Evolutionary conservation across 2,888 invertebrate genomes (phyloP).

Genomic region (Eristalinus sepulchralis): DNA sequence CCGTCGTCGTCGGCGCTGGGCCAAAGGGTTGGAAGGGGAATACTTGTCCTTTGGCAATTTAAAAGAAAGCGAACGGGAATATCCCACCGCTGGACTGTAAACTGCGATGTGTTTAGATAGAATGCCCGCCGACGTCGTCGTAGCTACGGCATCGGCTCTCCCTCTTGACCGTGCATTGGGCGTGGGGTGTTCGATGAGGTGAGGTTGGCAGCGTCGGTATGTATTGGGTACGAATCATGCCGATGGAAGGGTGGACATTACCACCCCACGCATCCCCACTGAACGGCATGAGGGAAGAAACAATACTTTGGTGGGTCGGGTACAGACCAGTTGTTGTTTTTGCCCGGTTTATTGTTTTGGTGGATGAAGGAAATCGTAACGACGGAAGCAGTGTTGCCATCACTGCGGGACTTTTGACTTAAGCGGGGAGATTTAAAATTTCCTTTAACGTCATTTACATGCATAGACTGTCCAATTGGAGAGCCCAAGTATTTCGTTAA

Average conservation of each 20-base stretch:
- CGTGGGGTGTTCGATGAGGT: neutral
- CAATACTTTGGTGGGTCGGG: slow-evolving; percentile 18
- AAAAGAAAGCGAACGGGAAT: slow-evolving; percentile 66
- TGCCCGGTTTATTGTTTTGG: neutral
- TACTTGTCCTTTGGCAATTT: slow-evolving; percentile 70
- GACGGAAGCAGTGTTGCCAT: neutral
- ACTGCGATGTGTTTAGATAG: slow-evolving; percentile 66
- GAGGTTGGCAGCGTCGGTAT: neutral
- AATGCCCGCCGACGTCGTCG: slow-evolving; percentile 19
- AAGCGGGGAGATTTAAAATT: neutral
- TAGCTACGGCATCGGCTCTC: slow-evolving; percentile 10
- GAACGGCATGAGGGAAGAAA: slow-evolving; percentile 33
- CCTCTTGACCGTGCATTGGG: slow-evolving; percentile 55
- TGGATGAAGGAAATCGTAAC: neutral
- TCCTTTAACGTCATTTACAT: too few species aligned
- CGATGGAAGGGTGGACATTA: neutral
- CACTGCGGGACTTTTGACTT: neutral
- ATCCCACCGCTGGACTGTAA: slow-evolving; percentile 57
- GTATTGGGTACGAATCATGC: neutral
- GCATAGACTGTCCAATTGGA: too few species aligned
- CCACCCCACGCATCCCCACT: slow-evolving; percentile 4
- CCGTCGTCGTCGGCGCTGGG: neutral
- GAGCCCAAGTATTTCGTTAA: too few species aligned
- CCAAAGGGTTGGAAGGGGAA: slow-evolving; percentile 44
- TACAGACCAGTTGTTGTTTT: neutral